Evolutionary conservation across 2,797 vertebrate species (phyloP), one percentile per base, ranked within the genome.

Genomic region (Urocyon cinereoargenteus): DNA sequence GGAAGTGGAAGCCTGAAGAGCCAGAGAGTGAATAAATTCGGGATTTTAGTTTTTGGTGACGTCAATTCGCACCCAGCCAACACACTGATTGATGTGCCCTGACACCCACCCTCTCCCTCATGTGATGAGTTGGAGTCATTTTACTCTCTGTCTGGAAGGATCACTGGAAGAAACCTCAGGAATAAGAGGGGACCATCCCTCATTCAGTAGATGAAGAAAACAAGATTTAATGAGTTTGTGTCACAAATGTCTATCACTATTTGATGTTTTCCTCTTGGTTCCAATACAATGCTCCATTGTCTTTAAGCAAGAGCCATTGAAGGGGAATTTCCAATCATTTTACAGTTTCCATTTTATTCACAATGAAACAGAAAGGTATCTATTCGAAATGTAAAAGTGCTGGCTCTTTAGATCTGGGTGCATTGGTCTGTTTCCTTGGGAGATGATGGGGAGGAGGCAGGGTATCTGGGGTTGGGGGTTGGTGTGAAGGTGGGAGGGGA

Each of bases 251-350:
- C 51, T 87, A 1, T 70, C 21, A 45, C 51, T 64, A 64, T 85
- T 49, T n/a, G 51, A 72, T 91, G 51, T 86, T 91, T 96, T 92
- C 85, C 75, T 91, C 49, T 93, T 92, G 84, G 34, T 84, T 14
- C 59, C 64, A 85, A 70, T 22, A 68, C 68, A 90, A 22, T 31
- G 34, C 19, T 73, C 64, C 51, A 45, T 94, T 92, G 87, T 92
- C 51, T 88, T 95, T 11, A 79, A 92, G 36, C 51, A 87, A 70
- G 77, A 94, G 22, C 8, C 84, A 13, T 31, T 51, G 81, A 82
- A 13, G 36, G 70, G 70, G 45, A n/a, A 86, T 72, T 90, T 84
- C 34, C 66, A 90, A 70, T 26, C 53, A 77, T 87, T 98, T 90
- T 73, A 51, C 34, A 81, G 51, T 92, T 94, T 92, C 49, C 79